A percentile compares a stretch with the other conserved stretches of the same genome.
phyloP scores from a whole-genome alignment of 2,797 vertebrate species.

The Salarias fasciatus region DNA sequence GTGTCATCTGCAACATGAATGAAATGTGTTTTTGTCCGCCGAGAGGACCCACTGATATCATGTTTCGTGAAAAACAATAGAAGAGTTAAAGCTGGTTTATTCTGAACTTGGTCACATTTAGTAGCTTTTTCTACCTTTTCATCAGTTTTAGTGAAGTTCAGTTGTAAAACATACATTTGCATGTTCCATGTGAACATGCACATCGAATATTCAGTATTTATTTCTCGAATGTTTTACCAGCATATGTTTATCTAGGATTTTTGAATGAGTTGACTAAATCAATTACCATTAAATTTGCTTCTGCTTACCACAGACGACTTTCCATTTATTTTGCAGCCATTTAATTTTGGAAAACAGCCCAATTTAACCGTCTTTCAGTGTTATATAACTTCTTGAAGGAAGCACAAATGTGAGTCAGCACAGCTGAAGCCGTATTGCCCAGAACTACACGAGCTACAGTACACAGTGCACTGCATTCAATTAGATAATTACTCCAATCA shows the following conservation, averaged over 20 bases:
- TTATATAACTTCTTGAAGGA: slow-evolving; percentile 61
- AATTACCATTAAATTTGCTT: background rate
- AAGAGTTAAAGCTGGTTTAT: slow-evolving; percentile 15
- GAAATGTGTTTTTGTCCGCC: slow-evolving; percentile 58
- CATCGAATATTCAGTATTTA: background rate
- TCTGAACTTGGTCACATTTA: background rate
- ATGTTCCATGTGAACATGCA: no score
- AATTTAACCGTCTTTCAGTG: slow-evolving; percentile 51
- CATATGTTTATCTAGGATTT: no score
- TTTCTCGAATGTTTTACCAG: background rate
- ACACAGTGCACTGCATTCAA: slow-evolving; percentile 61
- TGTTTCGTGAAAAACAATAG: slow-evolving; percentile 44
- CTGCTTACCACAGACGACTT: background rate
- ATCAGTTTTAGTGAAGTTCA: no score
- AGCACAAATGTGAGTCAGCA: slow-evolving; percentile 65
- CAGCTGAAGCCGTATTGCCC: slow-evolving; percentile 44
- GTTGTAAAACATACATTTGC: no score
- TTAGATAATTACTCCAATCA: slow-evolving; percentile 68
- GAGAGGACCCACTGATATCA: slow-evolving; percentile 17
- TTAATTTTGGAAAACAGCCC: slow-evolving; percentile 64
- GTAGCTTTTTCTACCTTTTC: no score
- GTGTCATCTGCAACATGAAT: slow-evolving; percentile 64
- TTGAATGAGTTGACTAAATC: slow-evolving; percentile 7
- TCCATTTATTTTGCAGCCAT: slow-evolving; percentile 26
- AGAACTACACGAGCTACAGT: slow-evolving; percentile 35